These are phyloP conservation scores for Diachasmimorpha longicaudata DNA, from an alignment of 1,140 invertebrate genomes.

Conservation along the genomic window DNA sequence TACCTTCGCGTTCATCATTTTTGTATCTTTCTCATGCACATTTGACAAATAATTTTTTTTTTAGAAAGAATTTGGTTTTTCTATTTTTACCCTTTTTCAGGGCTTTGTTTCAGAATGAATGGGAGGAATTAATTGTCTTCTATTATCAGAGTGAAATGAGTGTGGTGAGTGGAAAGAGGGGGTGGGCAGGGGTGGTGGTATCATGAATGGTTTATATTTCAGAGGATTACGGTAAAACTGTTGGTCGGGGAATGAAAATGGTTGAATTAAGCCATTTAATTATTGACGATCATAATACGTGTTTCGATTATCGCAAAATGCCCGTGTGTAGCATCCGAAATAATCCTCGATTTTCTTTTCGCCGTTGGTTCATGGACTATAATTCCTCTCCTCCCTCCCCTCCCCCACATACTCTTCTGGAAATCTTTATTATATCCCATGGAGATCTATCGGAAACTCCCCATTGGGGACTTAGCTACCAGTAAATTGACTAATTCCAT, in stretches of 20 bases:
- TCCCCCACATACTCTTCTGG: no score
- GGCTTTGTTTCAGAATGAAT: not conserved
- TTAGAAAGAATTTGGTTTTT: not conserved
- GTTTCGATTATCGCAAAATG: not conserved
- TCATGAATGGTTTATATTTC: not conserved
- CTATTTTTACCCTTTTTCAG: not conserved
- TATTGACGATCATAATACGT: not conserved
- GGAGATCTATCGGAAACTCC: not conserved
- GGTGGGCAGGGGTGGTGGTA: not conserved
- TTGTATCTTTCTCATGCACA: not conserved
- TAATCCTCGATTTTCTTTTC: not conserved
- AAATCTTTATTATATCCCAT: not conserved
- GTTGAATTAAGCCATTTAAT: not conserved
- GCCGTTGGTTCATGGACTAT: not conserved
- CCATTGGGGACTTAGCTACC: not conserved
- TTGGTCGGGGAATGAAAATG: not conserved
- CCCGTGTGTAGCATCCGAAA: not conserved
- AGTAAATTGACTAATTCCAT: not conserved
- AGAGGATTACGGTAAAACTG: not conserved
- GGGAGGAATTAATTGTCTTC: not conserved
- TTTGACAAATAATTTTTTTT: not conserved
- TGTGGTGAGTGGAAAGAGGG: not conserved
- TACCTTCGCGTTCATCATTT: conserved; percentile 13
- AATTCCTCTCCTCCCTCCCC: not conserved
- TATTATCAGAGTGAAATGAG: not conserved